phyloP scores from a whole-genome alignment of 1,140 invertebrate genomes.

The Eumeta japonica region DNA sequence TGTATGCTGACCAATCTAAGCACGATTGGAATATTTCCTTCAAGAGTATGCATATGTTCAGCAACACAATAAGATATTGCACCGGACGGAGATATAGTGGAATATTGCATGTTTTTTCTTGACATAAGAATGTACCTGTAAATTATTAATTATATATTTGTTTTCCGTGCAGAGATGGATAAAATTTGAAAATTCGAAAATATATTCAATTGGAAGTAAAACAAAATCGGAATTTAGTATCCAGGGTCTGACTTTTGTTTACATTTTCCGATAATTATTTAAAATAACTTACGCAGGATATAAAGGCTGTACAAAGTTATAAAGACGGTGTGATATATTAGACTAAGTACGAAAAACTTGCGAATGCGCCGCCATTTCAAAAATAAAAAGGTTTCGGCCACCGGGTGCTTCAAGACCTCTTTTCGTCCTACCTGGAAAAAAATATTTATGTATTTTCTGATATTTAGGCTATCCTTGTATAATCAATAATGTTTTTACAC shows the following conservation, averaged over 20 bases:
- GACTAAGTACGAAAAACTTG: constrained; percentile 78
- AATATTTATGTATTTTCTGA: background rate
- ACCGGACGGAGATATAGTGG: constrained; percentile 53
- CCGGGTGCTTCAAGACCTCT: constrained; percentile 74
- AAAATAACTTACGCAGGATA: constrained; percentile 56
- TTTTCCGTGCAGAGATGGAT: too few species aligned
- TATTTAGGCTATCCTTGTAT: too few species aligned
- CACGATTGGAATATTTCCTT: constrained; percentile 72
- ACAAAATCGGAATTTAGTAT: constrained; percentile 1
- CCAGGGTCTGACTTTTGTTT: too few species aligned
- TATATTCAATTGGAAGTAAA: too few species aligned
- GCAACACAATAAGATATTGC: constrained; percentile 60
- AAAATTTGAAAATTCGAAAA: too few species aligned
- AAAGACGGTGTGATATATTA: constrained; percentile 76
- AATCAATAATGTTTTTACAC: too few species aligned
- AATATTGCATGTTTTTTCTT: constrained; percentile 46
- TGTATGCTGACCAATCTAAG: constrained; percentile 68
- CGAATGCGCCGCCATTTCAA: constrained; percentile 80
- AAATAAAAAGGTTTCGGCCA: constrained; percentile 78
- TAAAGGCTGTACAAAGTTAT: constrained; percentile 72
- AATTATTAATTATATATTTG: constrained; percentile 15
- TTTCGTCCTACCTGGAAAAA: constrained; percentile 65
- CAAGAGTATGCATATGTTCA: constrained; percentile 62
- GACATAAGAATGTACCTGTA: constrained; percentile 44
- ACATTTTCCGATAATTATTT: constrained; percentile 2